A percentile compares a stretch with the other conserved stretches of the same genome.
Evolutionary conservation across 1,140 invertebrate species (phyloP).

Genomic region (Palaemon carinicauda): DNA sequence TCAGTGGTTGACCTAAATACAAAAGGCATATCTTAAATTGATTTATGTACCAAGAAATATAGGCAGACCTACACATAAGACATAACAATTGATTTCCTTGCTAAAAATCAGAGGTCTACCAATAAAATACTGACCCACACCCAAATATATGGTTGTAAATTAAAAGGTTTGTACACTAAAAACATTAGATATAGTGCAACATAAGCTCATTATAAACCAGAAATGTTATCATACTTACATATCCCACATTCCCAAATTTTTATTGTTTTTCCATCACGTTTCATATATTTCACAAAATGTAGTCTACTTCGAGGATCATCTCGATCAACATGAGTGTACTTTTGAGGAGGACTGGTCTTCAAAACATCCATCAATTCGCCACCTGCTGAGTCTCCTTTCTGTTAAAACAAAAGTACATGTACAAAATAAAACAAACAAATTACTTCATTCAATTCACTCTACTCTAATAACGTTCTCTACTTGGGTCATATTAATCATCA

Average conservation of each 20-base stretch:
- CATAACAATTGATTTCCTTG: not conserved
- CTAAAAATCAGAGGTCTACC: not conserved
- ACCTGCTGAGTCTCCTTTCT: not conserved
- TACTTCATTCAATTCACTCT: too few species aligned
- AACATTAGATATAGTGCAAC: not conserved
- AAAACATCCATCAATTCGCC: not conserved
- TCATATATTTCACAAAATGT: conserved; percentile 74
- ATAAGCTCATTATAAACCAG: not conserved
- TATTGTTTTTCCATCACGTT: conserved; percentile 71
- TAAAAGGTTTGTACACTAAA: not conserved
- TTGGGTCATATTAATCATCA: too few species aligned
- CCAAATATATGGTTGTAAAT: not conserved
- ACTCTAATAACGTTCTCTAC: too few species aligned
- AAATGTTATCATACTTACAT: conserved; percentile 67
- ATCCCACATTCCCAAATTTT: conserved; percentile 75
- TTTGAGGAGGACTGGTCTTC: not conserved
- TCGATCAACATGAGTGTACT: conserved; percentile 64
- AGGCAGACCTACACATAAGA: too few species aligned
- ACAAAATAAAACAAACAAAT: too few species aligned
- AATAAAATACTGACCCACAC: too few species aligned
- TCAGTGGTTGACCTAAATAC: too few species aligned
- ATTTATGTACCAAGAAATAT: too few species aligned
- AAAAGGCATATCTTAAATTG: too few species aligned
- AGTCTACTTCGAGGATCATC: conserved; percentile 68
- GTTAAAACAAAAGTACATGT: too few species aligned